Conservation (phyloP, 2,888 invertebrate genomes). For the Cyclophora albipunctata region DNA sequence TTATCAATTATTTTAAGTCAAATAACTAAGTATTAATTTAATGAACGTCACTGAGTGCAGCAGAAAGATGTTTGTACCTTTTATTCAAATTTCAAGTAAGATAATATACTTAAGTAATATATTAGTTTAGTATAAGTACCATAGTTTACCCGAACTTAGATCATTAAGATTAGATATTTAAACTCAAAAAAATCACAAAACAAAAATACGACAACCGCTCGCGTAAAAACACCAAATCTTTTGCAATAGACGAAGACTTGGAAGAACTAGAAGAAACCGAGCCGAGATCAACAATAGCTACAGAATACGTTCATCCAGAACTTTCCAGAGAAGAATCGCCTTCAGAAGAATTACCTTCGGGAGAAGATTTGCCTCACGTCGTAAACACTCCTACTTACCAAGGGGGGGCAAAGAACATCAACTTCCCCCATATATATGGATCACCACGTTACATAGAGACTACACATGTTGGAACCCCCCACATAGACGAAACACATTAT, state of each 20-base stretch:
- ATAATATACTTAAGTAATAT: too few relatives aligned
- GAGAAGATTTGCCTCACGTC: constrained; percentile 9
- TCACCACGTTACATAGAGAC: background rate
- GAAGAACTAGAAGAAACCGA: constrained; percentile 59
- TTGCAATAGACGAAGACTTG: constrained; percentile 57
- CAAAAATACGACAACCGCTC: constrained; percentile 68
- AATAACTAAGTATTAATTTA: too few relatives aligned
- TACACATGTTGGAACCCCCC: constrained; percentile 10
- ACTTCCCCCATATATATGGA: background rate
- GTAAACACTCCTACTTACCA: constrained; percentile 8
- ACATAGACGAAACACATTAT: constrained; percentile 10
- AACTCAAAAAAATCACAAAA: background rate
- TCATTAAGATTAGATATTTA: too few relatives aligned
- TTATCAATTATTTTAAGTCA: too few relatives aligned
- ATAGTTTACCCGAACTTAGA: too few relatives aligned
- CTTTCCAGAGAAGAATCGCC: constrained; percentile 12
- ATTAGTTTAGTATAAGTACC: too few relatives aligned
- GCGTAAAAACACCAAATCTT: constrained; percentile 38
- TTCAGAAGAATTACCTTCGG: constrained; percentile 12
- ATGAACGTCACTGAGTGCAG: too few relatives aligned
- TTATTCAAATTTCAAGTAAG: too few relatives aligned
- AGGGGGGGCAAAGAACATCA: background rate
- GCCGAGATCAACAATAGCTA: constrained; percentile 25
- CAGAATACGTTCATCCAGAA: constrained; percentile 25
- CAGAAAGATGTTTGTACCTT: too few relatives aligned